phyloP scores from a whole-genome alignment of 1,140 invertebrate species.

The Cyclina sinensis region DNA sequence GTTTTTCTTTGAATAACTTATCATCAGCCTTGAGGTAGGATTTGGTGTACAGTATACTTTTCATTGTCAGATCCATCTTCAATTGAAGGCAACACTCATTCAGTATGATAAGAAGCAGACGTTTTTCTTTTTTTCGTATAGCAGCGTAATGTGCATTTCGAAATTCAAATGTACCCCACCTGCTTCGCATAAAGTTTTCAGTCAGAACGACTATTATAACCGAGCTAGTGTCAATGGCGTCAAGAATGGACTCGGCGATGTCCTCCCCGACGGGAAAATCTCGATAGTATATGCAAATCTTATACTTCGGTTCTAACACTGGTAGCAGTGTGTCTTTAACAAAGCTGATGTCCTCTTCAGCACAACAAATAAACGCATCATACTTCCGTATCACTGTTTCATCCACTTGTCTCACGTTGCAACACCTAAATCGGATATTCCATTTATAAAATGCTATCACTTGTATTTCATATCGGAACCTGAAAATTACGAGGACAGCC shows the following conservation, averaged over 20 bases:
- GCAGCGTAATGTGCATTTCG: slow-evolving; percentile 22
- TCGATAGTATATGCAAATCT: slow-evolving; percentile 41
- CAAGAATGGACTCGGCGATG: slow-evolving; percentile 53
- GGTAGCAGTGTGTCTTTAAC: slow-evolving; percentile 16
- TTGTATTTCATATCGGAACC: slow-evolving; percentile 44
- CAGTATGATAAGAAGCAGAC: slow-evolving; percentile 17
- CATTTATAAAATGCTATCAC: slow-evolving; percentile 58
- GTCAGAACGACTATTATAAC: slow-evolving; percentile 23
- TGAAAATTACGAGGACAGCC: background rate
- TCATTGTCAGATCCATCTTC: slow-evolving; percentile 41
- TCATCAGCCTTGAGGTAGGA: slow-evolving; percentile 22
- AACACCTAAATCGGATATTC: slow-evolving; percentile 19
- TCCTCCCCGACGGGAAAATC: slow-evolving; percentile 54
- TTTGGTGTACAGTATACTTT: slow-evolving; percentile 48
- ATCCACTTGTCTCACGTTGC: background rate
- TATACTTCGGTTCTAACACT: slow-evolving; percentile 39
- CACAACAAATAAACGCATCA: slow-evolving; percentile 52
- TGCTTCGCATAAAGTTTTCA: slow-evolving; percentile 28
- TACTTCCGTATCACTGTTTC: background rate
- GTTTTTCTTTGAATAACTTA: slow-evolving; percentile 37
- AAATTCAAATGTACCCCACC: slow-evolving; percentile 60
- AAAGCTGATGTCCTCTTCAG: slow-evolving; percentile 39
- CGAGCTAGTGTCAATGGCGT: slow-evolving; percentile 23
- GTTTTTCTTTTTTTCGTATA: slow-evolving; percentile 18
- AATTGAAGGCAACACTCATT: background rate